Base-by-base conservation (phyloP, 2,113 vertebrate genomes). In the Ornithorhynchus anatinus region DNA sequence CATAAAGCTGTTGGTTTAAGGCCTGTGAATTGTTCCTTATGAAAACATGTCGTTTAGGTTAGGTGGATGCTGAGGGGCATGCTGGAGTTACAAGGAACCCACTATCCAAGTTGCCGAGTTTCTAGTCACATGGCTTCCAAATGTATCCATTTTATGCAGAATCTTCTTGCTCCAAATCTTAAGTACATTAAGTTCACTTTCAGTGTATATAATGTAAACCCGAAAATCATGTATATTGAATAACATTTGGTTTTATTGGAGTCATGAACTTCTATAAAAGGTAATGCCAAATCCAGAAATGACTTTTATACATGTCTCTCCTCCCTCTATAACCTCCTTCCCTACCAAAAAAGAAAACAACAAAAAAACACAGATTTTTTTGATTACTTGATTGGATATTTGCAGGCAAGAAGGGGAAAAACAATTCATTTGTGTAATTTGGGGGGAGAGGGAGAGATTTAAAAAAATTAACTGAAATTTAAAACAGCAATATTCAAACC, bases 1-100 rank as follows among this genome's bases (percentile, higher is more conserved):
- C 72, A 75, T 71, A 76, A 84, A 91, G 75, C 79, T 84, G 43
- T 75, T 25, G 37, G 62, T 69, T 70, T 53, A 69, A 64, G 62
- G 84, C 77, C 84, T 77, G 47, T 66, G 79, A 86, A 87, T 84
- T 84, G 59, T 77, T 80, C 74, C 80, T 84, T 86, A 76, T 72
- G 82, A 80, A 84, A 69, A 80, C 0, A 15, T 23, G 2, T 82
- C 82, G 74, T 88, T 61, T 69, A 68, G 77, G 74, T 78, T 81
- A 79, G 64, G 62, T 73, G 64, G 64, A 66, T 79, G 62, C 78
- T 84, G 35, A 79, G 80, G 77, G 85, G 89, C 23, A 73, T 77
- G 83, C 48, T n/a, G 15, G 69, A 65, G 29, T 15, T 38, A 45
- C 29, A 22, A 48, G 20, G 42, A 38, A 64, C 48, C 32, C 74